Percentiles rank a stretch among this genome's conserved stretches.
phyloP scores from a whole-genome alignment of 2,797 vertebrate genomes.

The Tokudaia muenninki region DNA sequence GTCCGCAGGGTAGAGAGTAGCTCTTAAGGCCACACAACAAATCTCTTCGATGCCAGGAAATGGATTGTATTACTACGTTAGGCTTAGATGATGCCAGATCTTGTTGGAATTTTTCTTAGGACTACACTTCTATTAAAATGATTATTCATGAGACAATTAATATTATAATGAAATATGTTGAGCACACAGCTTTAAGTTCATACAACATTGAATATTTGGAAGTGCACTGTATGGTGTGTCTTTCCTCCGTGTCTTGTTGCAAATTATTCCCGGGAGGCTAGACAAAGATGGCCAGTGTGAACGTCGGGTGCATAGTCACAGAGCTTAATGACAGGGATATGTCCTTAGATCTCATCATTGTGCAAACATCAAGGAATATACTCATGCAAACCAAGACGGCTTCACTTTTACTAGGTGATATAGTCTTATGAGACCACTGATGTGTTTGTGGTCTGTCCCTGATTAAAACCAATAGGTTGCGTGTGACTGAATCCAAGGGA shows the following conservation, averaged over 20 bases:
- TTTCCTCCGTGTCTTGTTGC: neutral
- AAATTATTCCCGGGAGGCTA: constrained; percentile 41
- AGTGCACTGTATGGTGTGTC: neutral
- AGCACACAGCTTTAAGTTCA: neutral
- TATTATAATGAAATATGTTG: constrained; percentile 12
- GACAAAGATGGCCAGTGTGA: neutral
- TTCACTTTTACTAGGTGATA: neutral
- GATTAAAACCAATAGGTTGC: neutral
- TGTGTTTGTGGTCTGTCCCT: neutral
- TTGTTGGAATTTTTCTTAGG: constrained; percentile 8
- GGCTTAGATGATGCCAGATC: neutral
- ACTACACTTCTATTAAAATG: neutral
- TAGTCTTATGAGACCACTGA: neutral
- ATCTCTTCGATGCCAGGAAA: neutral
- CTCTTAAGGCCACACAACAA: neutral
- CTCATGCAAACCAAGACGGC: neutral
- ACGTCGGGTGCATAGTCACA: neutral
- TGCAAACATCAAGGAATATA: neutral
- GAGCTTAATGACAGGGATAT: neutral
- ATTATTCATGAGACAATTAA: neutral
- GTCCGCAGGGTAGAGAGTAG: neutral
- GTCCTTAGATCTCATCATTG: neutral
- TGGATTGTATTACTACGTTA: rapidly evolving
- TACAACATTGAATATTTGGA: neutral
- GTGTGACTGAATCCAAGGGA: neutral